Evolutionary conservation across 2,113 vertebrate genomes (phyloP), one percentile per base, ranked within the genome.

Genomic region (Antennarius striatus): DNA sequence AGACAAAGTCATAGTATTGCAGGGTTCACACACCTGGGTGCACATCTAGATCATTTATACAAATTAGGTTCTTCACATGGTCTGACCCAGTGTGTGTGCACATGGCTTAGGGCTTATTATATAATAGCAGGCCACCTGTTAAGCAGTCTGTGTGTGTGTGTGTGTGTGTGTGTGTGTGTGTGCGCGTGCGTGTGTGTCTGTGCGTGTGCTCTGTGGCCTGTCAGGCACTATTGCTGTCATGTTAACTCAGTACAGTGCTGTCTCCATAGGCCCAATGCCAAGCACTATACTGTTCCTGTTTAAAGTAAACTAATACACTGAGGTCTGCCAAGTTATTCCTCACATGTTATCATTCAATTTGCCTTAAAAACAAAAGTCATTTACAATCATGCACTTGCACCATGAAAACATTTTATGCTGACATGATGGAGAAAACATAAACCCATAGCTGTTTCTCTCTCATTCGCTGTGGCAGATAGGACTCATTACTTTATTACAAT

Each of bases 301-400:
- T 69, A 65, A 73, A 68, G 54, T 62, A 56, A 83, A 81, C 72
- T 68, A 78, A 84, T 73, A 64, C 29, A 5, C 55, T 39, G 46
- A 10, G 63, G 63, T 45, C 59, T 61, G 65, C 66, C 72, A 77
- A 12, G 47, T 22, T 36, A 55, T 46, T 16, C 53, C 47, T 78
- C 56, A 55, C 77, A 55, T 65, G 64, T 63, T 71, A 42, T 79
- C 66, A 71, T 70, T 79, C 56, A 12, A 79, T 81, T 79, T 74
- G 56, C 49, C 71, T 28, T 32, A 39, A 75, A 54, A 69, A 56
- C 63, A 64, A 58, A 75, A 58, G 43, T 42, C 42, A 60, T 56
- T 81, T 73, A 16, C 54, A 43, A 28, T 58, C 16, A 46, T 16
- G 52, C 52, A 71, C 36, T 3, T 50, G 51, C 75, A 53, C 49